These are phyloP conservation scores for Spodoptera exigua DNA, from an alignment of 2,888 invertebrate species.

Conservation along the genomic window DNA sequence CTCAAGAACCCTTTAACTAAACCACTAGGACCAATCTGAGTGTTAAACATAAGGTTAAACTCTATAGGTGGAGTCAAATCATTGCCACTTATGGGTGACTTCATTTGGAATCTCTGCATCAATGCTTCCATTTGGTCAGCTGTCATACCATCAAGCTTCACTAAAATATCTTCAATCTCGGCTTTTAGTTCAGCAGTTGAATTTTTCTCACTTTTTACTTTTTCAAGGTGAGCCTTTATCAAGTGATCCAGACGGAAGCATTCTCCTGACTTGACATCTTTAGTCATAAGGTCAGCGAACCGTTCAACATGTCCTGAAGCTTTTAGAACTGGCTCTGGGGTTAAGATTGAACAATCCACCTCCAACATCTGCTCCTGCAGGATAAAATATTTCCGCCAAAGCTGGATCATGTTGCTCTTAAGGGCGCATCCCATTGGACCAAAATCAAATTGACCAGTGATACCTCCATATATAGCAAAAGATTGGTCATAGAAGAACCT, in stretches of 20 bases:
- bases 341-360: slow-evolving; percentile 99
- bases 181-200: slow-evolving; percentile 91
- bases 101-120: slow-evolving; percentile 96
- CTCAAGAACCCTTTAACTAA: slow-evolving; percentile 97
- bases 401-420: slow-evolving; percentile 97
- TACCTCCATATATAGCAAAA: slow-evolving; percentile 99
- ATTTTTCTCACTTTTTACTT: slow-evolving; percentile 95
- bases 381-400: slow-evolving; percentile 98
- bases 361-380: slow-evolving; percentile 99
- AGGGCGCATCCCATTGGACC: slow-evolving; percentile 99
- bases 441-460: slow-evolving; percentile 98
- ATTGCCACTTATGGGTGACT: slow-evolving; percentile 98
- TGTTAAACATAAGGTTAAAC: slow-evolving; percentile 99
- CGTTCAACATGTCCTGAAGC: slow-evolving; percentile 99
- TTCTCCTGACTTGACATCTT: slow-evolving; percentile 98
- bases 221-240: slow-evolving; percentile 98
- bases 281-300: slow-evolving; percentile 99
- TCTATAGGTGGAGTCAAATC: slow-evolving; percentile 98
- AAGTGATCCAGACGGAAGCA: slow-evolving; percentile 99
- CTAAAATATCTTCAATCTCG: slow-evolving; percentile 94
- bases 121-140: slow-evolving; percentile 96
- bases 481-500: slow-evolving; percentile 99
- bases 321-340: slow-evolving; percentile 98
- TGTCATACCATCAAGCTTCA: slow-evolving; percentile 97
- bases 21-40: slow-evolving; percentile 99